These are phyloP conservation scores for Malthinus flaveolus DNA, from an alignment of 2,888 invertebrate genomes.

Conservation along the genomic window DNA sequence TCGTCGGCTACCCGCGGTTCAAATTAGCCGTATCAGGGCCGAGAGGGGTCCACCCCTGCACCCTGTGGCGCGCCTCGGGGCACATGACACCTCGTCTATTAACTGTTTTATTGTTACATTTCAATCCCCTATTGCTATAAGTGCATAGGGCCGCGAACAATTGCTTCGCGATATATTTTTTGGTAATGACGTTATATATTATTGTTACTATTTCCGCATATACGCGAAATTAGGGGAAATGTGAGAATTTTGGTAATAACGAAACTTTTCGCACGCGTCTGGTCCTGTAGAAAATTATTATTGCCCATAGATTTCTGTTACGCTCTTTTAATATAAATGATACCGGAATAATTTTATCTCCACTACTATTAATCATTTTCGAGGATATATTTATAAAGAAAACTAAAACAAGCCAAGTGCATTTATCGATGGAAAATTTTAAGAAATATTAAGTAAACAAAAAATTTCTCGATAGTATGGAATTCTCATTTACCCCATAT, in stretches of 20 bases:
- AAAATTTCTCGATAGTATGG: background rate
- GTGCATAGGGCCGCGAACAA: slow-evolving; percentile 41
- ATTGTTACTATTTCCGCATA: slow-evolving; percentile 46
- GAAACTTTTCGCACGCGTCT: slow-evolving; percentile 45
- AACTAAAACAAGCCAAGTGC: background rate
- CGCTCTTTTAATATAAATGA: background rate
- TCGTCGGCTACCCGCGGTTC: slow-evolving; percentile 55
- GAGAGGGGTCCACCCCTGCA: slow-evolving; percentile 44
- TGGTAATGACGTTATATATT: slow-evolving; percentile 48
- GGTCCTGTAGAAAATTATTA: slow-evolving; percentile 15
- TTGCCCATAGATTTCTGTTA: slow-evolving; percentile 4
- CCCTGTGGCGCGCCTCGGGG: slow-evolving; percentile 51
- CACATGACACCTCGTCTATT: slow-evolving; percentile 56
- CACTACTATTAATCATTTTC: background rate
- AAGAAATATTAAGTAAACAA: background rate
- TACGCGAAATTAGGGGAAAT: slow-evolving; percentile 39
- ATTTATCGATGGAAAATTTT: background rate
- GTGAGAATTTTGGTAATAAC: slow-evolving; percentile 43
- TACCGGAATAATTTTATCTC: background rate
- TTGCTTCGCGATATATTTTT: slow-evolving; percentile 47
- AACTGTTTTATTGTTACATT: slow-evolving; percentile 56
- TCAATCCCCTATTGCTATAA: slow-evolving; percentile 48
- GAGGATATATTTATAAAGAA: background rate
- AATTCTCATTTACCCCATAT: slow-evolving; percentile 52
- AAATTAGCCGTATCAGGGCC: slow-evolving; percentile 55